Evolutionary conservation across 2,888 invertebrate genomes (phyloP).

Genomic region (Xestia c-nigrum): DNA sequence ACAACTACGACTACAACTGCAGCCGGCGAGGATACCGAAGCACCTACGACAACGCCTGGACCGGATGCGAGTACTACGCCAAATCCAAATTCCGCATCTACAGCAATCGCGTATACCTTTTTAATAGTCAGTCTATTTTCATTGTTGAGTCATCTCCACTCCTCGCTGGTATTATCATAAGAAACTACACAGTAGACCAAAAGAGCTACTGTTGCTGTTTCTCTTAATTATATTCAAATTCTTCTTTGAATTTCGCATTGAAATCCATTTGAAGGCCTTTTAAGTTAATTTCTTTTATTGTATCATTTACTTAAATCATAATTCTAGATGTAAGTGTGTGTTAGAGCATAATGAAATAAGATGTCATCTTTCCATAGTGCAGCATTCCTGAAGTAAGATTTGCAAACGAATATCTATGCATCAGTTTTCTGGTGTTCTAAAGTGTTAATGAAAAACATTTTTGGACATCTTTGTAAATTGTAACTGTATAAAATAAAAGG

Average conservation of each 20-base stretch:
- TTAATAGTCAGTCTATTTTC: constrained; percentile 76
- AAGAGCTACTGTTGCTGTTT: constrained; percentile 62
- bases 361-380: constrained; percentile 32
- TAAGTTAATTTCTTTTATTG: not conserved
- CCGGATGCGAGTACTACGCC: constrained; percentile 18
- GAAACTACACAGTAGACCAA: constrained; percentile 68
- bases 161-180: constrained; percentile 73
- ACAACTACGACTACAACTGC: not conserved
- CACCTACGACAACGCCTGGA: not conserved
- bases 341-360: not conserved
- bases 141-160: constrained; percentile 76
- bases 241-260: constrained; percentile 64
- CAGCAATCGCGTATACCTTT: constrained; percentile 79
- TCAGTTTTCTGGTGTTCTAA: constrained; percentile 30
- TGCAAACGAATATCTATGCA: not conserved
- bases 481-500: constrained; percentile 18
- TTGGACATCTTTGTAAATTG: constrained; percentile 12
- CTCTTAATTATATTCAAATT: not conserved
- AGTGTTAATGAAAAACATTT: not conserved
- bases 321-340: constrained; percentile 18
- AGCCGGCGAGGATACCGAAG: not conserved
- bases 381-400: constrained; percentile 21
- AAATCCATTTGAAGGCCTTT: constrained; percentile 64
- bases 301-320: constrained; percentile 13
- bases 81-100: constrained; percentile 75